Evolutionary conservation across 2,797 vertebrate species (phyloP), one percentile per base, ranked within the genome.

Genomic region (Cirrhinus molitorella): DNA sequence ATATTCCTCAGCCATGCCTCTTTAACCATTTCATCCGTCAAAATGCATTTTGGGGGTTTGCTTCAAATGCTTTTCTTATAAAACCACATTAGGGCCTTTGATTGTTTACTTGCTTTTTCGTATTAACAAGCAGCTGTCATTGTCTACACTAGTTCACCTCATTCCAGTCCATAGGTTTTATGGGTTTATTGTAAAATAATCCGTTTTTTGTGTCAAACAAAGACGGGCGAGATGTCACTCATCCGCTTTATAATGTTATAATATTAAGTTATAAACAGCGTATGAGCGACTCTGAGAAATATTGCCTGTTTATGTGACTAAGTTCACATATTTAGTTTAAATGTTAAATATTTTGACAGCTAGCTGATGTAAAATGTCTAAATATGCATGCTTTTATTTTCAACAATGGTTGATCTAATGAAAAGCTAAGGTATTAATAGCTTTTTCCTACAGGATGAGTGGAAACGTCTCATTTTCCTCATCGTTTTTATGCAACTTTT

Each of bases 371-470:
- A 23, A 61, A 28, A 23, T 1, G 2, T 61, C 13, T 7, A 65
- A 21, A 21, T 43, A 11, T 66, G 14, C 55, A 10, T 23, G 40
- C 23, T 83, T 23, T 53, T 21, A 37, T n/a, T 72, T 80, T 83
- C 23, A 51, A 1, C 19, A 4, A 19, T 1, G 5, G 57, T 70
- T 13, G 2, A 47, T 25, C 17, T 28, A 45, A 31, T 17, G 16
- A 19, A 2, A 51, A 37, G n/a, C 45, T 23, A 13, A 16, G 78
- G 71, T 77, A 81, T 72, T 23, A 79, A 67, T 31, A 79, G 49
- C 1, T 63, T 34, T 86, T 75, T 8, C 17, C 17, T 21, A 2
- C 19, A 6, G 7, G 21, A 53, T 3, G 19, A 9, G 7, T 19
- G 9, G 7, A 53, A 21, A 53, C 21, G 19, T 53, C 19, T 21